Conservation (phyloP, 2,888 invertebrate genomes). For the Melikaiella ostensackeni region DNA sequence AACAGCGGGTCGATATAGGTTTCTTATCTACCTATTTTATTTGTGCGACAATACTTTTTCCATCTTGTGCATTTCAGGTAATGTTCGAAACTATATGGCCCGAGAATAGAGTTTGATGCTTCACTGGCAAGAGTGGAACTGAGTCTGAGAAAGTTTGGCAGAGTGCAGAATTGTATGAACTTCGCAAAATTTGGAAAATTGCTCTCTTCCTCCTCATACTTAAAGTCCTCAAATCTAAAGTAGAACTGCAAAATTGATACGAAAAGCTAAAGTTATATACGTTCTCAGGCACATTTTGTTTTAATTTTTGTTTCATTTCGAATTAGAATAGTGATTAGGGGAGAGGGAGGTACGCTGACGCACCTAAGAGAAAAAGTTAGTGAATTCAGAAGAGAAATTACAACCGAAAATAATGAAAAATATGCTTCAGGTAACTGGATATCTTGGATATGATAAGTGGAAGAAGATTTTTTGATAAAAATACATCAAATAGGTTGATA, state of each 20-base stretch:
- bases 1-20: slow-evolving; percentile 20
- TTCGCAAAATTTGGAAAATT: slow-evolving; percentile 17
- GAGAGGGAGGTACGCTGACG: no score
- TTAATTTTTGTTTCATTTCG: not conserved
- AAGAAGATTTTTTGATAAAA: no score
- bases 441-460: no score
- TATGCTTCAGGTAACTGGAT: no score
- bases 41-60: slow-evolving; percentile 46
- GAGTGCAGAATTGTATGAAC: slow-evolving; percentile 14
- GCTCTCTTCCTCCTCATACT: not conserved
- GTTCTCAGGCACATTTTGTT: not conserved
- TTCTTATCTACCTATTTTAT: slow-evolving; percentile 45
- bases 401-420: no score
- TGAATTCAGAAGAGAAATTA: no score
- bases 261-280: not conserved
- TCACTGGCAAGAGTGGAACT: slow-evolving; percentile 10
- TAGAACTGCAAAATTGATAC: not conserved
- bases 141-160: slow-evolving; percentile 8
- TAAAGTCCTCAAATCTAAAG: not conserved
- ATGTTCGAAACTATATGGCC: not conserved
- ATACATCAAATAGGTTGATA: no score
- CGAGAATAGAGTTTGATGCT: slow-evolving; percentile 32
- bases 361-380: no score
- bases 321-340: no score
- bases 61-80: slow-evolving; percentile 30